These are phyloP conservation scores for Sphenopsis melanotis DNA, from an alignment of 2,797 vertebrate species.

Conservation along the genomic window DNA sequence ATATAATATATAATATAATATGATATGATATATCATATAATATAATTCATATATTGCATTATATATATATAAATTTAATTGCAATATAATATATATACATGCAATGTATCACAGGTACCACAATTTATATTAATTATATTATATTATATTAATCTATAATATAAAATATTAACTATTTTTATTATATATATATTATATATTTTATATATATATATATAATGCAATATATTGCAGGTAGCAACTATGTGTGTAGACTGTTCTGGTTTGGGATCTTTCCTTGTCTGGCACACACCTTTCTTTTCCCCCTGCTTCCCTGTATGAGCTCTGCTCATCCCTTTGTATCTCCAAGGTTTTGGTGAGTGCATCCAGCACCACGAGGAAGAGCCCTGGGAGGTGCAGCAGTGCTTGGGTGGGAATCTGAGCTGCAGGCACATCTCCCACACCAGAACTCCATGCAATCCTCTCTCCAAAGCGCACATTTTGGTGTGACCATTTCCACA, in stretches of 20 bases:
- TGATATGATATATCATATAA: not conserved
- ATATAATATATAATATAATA: not conserved
- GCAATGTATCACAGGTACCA: too few species aligned
- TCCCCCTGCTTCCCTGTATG: not conserved
- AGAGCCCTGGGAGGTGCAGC: not conserved
- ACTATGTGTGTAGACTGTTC: not conserved
- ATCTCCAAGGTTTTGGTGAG: not conserved
- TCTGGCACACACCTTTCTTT: not conserved
- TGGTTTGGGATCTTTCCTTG: not conserved
- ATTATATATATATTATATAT: too few species aligned
- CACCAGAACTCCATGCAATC: not conserved
- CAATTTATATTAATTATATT: too few species aligned
- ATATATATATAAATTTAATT: too few species aligned
- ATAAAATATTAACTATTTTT: not conserved
- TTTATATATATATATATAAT: not conserved
- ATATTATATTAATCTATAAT: too few species aligned
- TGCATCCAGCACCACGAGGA: accelerated
- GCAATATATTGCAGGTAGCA: not conserved
- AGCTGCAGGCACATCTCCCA: not conserved
- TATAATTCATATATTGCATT: not conserved
- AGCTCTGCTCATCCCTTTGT: not conserved
- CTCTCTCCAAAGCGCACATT: not conserved
- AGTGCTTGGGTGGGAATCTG: not conserved
- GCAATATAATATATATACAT: too few species aligned
- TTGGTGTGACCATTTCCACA: not conserved